These are phyloP conservation scores for Achroia grisella DNA, from an alignment of 1,140 invertebrate species.

Conservation along the genomic window DNA sequence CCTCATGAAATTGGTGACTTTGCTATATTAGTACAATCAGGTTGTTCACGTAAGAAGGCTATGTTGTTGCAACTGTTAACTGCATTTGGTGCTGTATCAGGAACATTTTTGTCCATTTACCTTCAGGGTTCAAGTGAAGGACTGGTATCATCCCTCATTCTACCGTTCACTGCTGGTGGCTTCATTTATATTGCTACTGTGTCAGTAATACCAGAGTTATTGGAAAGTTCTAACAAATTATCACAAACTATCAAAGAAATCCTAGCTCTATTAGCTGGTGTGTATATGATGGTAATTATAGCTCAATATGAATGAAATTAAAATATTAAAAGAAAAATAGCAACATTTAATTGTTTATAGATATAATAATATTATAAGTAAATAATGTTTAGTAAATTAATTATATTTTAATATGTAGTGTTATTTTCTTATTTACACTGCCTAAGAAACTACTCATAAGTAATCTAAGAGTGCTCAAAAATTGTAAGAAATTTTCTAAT, in stretches of 20 bases:
- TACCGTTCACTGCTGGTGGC: conserved; percentile 97
- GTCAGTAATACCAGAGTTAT: conserved; percentile 94
- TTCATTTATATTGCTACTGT: conserved; percentile 99
- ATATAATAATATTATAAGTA: conserved; percentile 18
- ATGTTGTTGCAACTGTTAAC: conserved; percentile 94
- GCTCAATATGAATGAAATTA: conserved; percentile 85
- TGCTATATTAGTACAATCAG: conserved; percentile 96
- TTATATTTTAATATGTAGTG: too few species aligned
- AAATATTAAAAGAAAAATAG: conserved; percentile 13
- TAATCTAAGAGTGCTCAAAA: too few species aligned
- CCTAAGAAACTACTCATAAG: too few species aligned
- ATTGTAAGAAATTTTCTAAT: too few species aligned
- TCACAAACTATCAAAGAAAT: conserved; percentile 92
- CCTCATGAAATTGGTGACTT: conserved; percentile 99
- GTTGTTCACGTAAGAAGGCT: conserved; percentile 91
- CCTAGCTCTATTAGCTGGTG: conserved; percentile 85
- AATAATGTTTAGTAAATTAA: conserved; percentile 9
- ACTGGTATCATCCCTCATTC: conserved; percentile 86
- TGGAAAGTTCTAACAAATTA: conserved; percentile 86
- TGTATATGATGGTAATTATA: conserved; percentile 95
- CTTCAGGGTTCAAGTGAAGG: conserved; percentile 83
- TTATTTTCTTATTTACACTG: too few species aligned
- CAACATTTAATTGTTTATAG: conserved; percentile 13
- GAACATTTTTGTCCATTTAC: conserved; percentile 90
- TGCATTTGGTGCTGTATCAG: conserved; percentile 94